Evolutionary conservation across 2,888 invertebrate species (phyloP).

Genomic region (Linyphia triangularis): DNA sequence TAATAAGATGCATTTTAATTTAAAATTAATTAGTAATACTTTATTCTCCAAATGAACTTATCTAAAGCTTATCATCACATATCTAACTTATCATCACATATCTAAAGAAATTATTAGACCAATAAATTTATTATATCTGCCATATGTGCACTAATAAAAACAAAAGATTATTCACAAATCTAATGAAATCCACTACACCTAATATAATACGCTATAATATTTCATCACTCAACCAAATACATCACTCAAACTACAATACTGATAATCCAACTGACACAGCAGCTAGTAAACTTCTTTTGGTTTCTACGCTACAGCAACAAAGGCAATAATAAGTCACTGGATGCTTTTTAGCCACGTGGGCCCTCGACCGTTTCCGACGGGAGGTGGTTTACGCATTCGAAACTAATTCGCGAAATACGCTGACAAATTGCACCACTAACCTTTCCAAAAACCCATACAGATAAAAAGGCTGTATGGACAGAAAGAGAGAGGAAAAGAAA

Average conservation of each 20-base stretch:
- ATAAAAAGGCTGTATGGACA: slow-evolving; percentile 64
- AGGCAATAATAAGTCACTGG: slow-evolving; percentile 35
- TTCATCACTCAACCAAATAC: too few relatives aligned
- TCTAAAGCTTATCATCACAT: too few relatives aligned
- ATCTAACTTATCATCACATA: too few relatives aligned
- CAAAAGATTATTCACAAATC: too few relatives aligned
- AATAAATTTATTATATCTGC: too few relatives aligned
- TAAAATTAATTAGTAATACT: too few relatives aligned
- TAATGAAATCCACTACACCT: too few relatives aligned
- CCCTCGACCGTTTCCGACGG: slow-evolving; percentile 25
- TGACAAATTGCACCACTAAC: slow-evolving; percentile 69
- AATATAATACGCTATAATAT: too few relatives aligned
- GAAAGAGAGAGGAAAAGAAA: slow-evolving; percentile 45
- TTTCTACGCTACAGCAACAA: not conserved
- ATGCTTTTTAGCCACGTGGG: not conserved
- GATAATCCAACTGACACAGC: slow-evolving; percentile 15
- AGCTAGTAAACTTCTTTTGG: not conserved
- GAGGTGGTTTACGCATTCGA: slow-evolving; percentile 46
- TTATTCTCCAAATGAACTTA: too few relatives aligned
- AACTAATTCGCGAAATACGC: slow-evolving; percentile 69
- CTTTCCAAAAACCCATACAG: slow-evolving; percentile 64
- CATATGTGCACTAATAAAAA: too few relatives aligned
- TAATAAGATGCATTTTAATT: too few relatives aligned
- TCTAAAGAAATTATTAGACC: too few relatives aligned
- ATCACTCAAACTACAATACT: not conserved